phyloP scores from a whole-genome alignment of 1,140 invertebrate genomes.

The Monochamus saltuarius region DNA sequence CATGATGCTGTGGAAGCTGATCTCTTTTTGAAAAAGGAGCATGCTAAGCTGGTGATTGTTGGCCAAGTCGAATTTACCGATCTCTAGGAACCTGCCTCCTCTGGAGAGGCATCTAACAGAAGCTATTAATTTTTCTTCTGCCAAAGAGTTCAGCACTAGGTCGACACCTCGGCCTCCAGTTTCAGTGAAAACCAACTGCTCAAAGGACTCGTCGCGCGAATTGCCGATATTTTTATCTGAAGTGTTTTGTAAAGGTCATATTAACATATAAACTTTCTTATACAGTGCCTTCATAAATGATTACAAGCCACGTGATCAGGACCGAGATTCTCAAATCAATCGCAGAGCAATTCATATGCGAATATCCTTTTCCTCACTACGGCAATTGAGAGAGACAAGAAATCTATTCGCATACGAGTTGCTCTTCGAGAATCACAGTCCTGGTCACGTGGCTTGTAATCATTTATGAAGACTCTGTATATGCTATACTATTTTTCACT shows the following conservation, averaged over 20 bases:
- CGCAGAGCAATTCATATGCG: no score
- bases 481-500: no score
- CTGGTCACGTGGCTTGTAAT: background rate
- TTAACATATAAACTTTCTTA: no score
- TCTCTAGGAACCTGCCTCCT: slow-evolving; percentile 72
- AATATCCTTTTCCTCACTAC: no score
- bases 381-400: no score
- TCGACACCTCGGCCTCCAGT: slow-evolving; percentile 66
- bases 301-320: no score
- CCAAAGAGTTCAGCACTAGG: slow-evolving; percentile 66
- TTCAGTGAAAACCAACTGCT: slow-evolving; percentile 59
- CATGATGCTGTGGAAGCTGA: slow-evolving; percentile 86
- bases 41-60: slow-evolving; percentile 66
- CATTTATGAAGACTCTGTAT: background rate
- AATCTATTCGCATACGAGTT: no score
- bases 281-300: no score
- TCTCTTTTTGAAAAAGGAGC: slow-evolving; percentile 79
- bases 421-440: no score
- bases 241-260: no score
- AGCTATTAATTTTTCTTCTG: slow-evolving; percentile 68
- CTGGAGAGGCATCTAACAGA: slow-evolving; percentile 75
- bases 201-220: slow-evolving; percentile 63
- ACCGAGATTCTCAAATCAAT: no score
- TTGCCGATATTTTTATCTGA: slow-evolving; percentile 56
- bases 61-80: slow-evolving; percentile 73